Evolutionary conservation across 92 coral and sea anemone species (phyloP), one percentile per base, ranked within the genome.

Genomic region (Parazoanthus darwini): DNA sequence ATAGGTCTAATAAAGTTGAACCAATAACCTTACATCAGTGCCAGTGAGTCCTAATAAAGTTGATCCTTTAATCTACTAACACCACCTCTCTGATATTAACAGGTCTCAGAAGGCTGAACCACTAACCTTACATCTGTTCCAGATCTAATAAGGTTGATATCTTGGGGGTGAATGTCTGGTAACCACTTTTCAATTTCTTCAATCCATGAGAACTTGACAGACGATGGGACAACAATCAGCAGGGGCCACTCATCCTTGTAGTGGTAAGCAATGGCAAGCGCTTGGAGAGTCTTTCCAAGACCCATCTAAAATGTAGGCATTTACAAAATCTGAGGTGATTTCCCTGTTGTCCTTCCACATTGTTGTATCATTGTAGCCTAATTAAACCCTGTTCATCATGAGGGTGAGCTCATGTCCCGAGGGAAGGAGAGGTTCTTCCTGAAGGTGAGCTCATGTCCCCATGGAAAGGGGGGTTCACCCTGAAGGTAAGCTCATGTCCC

Each of bases 111-210:
- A 14, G 18, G 59, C 14, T 11, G 16, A 14, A 54, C 18, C 59
- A 54, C 59, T 11, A 54, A 54, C 59, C 59, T 54, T 29, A 96
- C 90, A 82, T 97, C 99, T 73, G 94, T 90, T 23, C 99, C 98
- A 89, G 99, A 97, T 56, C 94, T 92, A 73, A 97, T 92, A 26
- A 97, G 88, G 92, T 97, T 97, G 73, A 97, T 85, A 56, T 97
- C 91, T n/a, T 92, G 90, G 3, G 99, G 99, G 86, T 94, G 94
- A 29, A 95, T 86, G 8, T 95, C 98, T 66, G 98, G 95, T 68
- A 97, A 86, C 99, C 99, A 97, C 77, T 95, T 97, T 78, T 97
- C 99, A 84, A 97, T 97, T 88, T 97, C 99, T 18, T 97, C 99
- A 90, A 97, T 95, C 99, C 99, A 97, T 18, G 99, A 96, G 86